Evolutionary conservation across 2,888 invertebrate genomes (phyloP).

Genomic region (Machimus atricapillus): DNA sequence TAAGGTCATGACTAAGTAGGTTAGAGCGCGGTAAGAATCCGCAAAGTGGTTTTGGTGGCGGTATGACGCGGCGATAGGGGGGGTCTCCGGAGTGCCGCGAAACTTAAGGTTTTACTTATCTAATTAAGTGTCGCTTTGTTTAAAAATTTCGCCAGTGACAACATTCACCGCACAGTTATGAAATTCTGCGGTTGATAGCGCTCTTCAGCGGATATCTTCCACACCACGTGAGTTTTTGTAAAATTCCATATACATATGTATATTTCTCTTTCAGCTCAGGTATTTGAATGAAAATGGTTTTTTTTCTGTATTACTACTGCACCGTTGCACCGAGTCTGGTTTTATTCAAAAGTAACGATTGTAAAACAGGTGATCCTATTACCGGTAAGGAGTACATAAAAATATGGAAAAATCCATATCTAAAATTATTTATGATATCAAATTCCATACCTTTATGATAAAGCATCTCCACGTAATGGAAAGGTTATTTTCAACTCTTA

Average conservation of each 20-base stretch:
- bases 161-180: not conserved
- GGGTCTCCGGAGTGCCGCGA: not conserved
- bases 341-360: not conserved
- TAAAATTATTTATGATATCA: too few species aligned
- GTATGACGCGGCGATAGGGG: not conserved
- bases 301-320: not conserved
- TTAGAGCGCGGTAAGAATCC: not conserved
- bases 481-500: too few species aligned
- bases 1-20: conserved; percentile 25
- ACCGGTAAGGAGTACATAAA: too few species aligned
- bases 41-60: not conserved
- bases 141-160: not conserved
- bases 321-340: not conserved
- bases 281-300: not conserved
- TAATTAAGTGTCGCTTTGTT: not conserved
- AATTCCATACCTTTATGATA: too few species aligned
- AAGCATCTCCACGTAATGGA: too few species aligned
- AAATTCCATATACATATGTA: not conserved
- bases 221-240: not conserved
- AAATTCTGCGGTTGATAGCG: not conserved
- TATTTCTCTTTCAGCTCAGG: not conserved
- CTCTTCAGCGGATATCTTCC: not conserved
- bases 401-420: too few species aligned
- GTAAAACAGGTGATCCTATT: not conserved
- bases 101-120: not conserved